Percentiles rank a stretch among this genome's conserved stretches.
These are phyloP conservation scores for Eurystomus gularis DNA, from an alignment of 2,113 vertebrate genomes.

Conservation along the genomic window DNA sequence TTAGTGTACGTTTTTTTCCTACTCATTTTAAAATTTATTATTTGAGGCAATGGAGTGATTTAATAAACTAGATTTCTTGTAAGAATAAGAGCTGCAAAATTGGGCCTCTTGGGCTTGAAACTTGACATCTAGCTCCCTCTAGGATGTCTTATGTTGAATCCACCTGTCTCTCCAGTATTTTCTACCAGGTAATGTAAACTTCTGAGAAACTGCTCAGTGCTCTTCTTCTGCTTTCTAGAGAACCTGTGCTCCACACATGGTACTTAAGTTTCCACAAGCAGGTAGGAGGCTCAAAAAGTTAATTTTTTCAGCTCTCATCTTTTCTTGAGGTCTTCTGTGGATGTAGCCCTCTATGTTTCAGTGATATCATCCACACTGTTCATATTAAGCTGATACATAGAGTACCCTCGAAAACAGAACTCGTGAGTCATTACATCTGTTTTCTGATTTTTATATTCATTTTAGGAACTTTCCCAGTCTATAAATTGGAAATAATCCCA, in stretches of 20 bases:
- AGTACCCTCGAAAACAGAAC: neutral
- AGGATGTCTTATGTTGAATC: neutral
- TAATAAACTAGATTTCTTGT: neutral
- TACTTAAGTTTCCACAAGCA: neutral
- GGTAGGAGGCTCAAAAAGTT: neutral
- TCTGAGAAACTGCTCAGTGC: neutral
- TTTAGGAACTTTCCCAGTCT: neutral
- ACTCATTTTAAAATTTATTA: neutral
- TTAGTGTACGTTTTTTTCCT: neutral
- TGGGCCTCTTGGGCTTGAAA: neutral
- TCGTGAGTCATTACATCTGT: neutral
- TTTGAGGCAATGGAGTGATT: neutral
- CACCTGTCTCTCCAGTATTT: neutral
- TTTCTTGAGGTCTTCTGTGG: neutral
- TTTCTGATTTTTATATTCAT: neutral
- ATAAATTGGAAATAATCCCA: constrained; percentile 22
- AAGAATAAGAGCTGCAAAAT: neutral
- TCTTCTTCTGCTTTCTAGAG: neutral
- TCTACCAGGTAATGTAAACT: neutral
- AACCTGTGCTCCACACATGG: neutral
- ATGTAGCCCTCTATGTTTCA: neutral
- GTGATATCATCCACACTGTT: neutral
- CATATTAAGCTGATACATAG: neutral
- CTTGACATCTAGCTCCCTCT: neutral
- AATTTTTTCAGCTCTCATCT: neutral